Base-by-base conservation (phyloP, 2,797 vertebrate species). In the Triplophysa bombifrons region DNA sequence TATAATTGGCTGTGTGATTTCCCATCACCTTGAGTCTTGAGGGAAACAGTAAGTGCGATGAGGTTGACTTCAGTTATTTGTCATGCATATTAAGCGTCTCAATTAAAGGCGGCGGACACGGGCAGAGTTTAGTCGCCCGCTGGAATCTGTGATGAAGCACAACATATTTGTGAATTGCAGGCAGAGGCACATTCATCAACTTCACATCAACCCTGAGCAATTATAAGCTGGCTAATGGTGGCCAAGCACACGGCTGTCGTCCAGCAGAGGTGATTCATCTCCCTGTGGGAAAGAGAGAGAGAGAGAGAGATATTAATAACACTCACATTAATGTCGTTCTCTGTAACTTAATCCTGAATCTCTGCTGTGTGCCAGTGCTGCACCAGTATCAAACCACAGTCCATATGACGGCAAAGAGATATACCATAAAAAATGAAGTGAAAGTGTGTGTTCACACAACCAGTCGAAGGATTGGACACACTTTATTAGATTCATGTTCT, bases 181-280 rank as follows among this genome's bases (percentile, higher is more conserved):
- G 87, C 88, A 85, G 85, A 82, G 85, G 85, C 89, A 34, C 84
- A 94, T 94, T 93, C 91, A 94, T 94, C 93, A 94, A 91, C 87
- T 86, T 86, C 86, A 84, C 50, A 78, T 81, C 86, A 76, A 83
- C 88, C 87, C 88, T 84, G 87, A 90, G 89, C 92, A 93, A 93
- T 92, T 92, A 91, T 89, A 72, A 88, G 88, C 86, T 90, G 81
- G 80, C 90, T 93, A 91, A 93, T 92, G 91, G 90, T 81, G 89
- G 89, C 74, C 89, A 83, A 88, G 88, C 90, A 88, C 61, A 74
- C 71, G 41, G 66, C 46, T 44, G 63, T 56, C 38, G 19, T 85
- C 79, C 75, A 70, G 56, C 63, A 12, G 83, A 63, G 85, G 88
- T 84, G 89, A 91, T 93, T 92, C 84, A 94, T 94, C 92, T 92